Percentiles rank a stretch among this genome's conserved stretches.
phyloP scores from a whole-genome alignment of 2,113 vertebrate genomes.

The Onychorhynchus coronatus region DNA sequence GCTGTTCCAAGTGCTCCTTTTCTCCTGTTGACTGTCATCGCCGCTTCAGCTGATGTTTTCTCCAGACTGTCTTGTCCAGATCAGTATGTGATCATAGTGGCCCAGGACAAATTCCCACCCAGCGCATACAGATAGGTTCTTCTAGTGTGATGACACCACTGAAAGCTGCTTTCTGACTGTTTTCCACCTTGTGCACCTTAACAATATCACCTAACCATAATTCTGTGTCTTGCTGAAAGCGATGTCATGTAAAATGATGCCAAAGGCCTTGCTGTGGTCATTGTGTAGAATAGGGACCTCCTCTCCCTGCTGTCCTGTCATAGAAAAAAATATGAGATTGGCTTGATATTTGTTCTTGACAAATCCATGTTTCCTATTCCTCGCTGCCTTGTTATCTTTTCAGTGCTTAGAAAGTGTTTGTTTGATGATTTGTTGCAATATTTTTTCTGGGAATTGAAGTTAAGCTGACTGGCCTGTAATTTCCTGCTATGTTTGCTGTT shows the following conservation, averaged over 20 bases:
- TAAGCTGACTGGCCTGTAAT: conserved; percentile 21
- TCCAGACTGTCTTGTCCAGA: neutral
- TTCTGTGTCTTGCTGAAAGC: neutral
- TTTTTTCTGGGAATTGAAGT: conserved; percentile 33
- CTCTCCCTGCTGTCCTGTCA: neutral
- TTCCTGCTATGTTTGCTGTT: neutral
- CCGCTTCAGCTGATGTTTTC: neutral
- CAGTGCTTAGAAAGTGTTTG: neutral
- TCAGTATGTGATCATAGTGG: fast-evolving
- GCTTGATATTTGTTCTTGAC: neutral
- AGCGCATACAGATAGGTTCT: fast-evolving
- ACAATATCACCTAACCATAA: neutral
- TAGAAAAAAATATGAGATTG: neutral
- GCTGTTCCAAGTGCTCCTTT: fast-evolving
- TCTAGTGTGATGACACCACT: neutral
- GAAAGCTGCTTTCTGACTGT: neutral
- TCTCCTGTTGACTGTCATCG: neutral
- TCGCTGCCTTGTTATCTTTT: neutral
- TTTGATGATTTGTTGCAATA: neutral
- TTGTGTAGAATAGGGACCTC: fast-evolving
- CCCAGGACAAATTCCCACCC: neutral
- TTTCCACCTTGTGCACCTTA: neutral
- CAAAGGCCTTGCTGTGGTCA: neutral
- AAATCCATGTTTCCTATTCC: neutral
- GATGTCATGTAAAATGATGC: neutral